Evolutionary conservation across 2,888 invertebrate species (phyloP), one percentile per base, ranked within the genome.

Genomic region (Chesias legatella): DNA sequence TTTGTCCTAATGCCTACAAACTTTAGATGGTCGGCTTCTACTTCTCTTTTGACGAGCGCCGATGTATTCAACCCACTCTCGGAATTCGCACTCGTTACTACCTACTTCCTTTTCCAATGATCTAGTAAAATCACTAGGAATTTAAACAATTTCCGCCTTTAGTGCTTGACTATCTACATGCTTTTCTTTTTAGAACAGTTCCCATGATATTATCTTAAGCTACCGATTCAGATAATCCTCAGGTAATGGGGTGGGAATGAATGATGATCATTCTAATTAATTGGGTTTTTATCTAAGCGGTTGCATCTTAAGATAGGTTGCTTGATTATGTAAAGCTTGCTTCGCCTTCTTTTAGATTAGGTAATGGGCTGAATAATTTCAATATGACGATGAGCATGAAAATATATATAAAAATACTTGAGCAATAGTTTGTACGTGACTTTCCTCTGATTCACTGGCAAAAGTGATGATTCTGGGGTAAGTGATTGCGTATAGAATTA

Each of bases 11-110:
- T 3, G 13, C 13, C 3, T 17, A 17, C 13, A 17, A 17, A 17
- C 3, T 17, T 17, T 17, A 17, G 13, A 17, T 17, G 13, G 9
- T 25, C 9, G 25, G 8, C 25, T 25, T 25, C 25, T 25, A 5
- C 31, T 38, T 24, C 28, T 37, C 49, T 43, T 52, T 56, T 54
- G 54, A 59, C 45, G 47, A 33, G 33, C 42, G 34, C 53, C 44
- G 34, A 38, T 35, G 46, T 40, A 49, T 52, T 27, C 31, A 10
- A 38, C 24, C 39, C 26, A n/a, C 34, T 43, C 24, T 2, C 37
- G 22, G 28, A 37, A 44, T 48, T 33, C 20, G 41, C 43, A 43
- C 46, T 46, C 31, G 41, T 55, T 52, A 48, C 33, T 23, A 33
- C 37, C 33, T 23, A 33, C 37, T 49, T 50, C 49, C 49, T 46